These are phyloP conservation scores for Pocillopora grandis DNA, from an alignment of 92 coral and sea anemone species.

Conservation along the genomic window DNA sequence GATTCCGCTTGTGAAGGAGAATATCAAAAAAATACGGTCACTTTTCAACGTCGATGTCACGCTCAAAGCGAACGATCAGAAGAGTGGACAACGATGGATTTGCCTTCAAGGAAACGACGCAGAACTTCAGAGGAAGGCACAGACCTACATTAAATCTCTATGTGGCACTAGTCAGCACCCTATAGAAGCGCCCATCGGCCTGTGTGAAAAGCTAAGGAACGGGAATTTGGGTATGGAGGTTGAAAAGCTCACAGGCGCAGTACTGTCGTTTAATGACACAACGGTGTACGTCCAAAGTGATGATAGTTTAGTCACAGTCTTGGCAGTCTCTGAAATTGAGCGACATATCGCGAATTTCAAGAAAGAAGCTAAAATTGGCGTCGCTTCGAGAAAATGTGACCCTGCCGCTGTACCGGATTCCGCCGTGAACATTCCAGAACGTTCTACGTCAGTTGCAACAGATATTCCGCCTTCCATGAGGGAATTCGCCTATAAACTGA, in stretches of 20 bases:
- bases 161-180: conserved; percentile 16
- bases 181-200: background rate
- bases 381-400: background rate
- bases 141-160: conserved; percentile 33
- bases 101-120: conserved; percentile 12
- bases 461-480: conserved; percentile 59
- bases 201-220: conserved; percentile 20
- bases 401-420: conserved; percentile 26
- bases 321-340: conserved; percentile 29
- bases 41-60: conserved; percentile 53
- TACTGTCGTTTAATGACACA: conserved; percentile 29
- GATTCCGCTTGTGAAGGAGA: conserved; percentile 40
- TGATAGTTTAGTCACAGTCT: background rate
- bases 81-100: conserved; percentile 49
- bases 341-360: background rate
- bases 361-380: background rate
- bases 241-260: conserved; percentile 21
- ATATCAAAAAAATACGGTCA: conserved; percentile 25
- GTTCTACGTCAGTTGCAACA: background rate
- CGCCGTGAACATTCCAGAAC: conserved; percentile 28
- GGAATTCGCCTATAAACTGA: conserved; percentile 89
- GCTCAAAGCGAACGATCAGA: background rate
- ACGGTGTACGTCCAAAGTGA: conserved; percentile 22
- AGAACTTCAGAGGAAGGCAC: conserved; percentile 16
- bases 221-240: conserved; percentile 18